Evolutionary conservation across 2,888 invertebrate species (phyloP).

Genomic region (Erynnis tages): DNA sequence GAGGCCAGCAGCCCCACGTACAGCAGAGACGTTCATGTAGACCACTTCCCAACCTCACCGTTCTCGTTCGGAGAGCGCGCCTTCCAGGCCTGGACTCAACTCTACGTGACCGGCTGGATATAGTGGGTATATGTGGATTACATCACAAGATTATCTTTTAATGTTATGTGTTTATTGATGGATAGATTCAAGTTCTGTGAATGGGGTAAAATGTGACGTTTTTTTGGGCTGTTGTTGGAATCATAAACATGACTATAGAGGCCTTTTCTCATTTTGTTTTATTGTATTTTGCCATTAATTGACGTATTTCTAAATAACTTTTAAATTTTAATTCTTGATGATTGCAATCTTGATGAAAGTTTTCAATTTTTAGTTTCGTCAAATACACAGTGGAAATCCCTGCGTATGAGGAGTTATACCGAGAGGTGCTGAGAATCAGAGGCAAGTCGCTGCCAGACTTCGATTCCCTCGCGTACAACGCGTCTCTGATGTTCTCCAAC

Average conservation of each 20-base stretch:
- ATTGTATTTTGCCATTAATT: no score
- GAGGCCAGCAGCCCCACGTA: slow-evolving; percentile 45
- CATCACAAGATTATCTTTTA: no score
- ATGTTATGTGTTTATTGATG: no score
- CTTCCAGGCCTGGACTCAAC: slow-evolving; percentile 43
- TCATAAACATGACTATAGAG: no score
- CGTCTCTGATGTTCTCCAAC: slow-evolving; percentile 52
- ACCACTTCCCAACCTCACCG: slow-evolving; percentile 32
- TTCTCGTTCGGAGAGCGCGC: slow-evolving; percentile 40
- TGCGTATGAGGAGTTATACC: slow-evolving; percentile 45
- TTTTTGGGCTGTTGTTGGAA: no score
- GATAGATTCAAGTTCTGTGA: no score
- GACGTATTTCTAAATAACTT: no score
- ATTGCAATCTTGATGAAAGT: no score
- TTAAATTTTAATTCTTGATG: no score
- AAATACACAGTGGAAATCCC: slow-evolving; percentile 41
- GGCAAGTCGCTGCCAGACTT: slow-evolving; percentile 44
- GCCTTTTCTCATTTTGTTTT: no score
- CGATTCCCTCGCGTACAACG: slow-evolving; percentile 45
- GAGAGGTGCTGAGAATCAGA: slow-evolving; percentile 40
- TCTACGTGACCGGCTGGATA: slow-evolving; percentile 43
- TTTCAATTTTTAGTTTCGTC: slow-evolving; percentile 8
- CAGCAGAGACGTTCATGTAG: slow-evolving; percentile 39
- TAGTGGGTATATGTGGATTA: slow-evolving; percentile 43
- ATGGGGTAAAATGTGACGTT: no score